A percentile compares a stretch with the other conserved stretches of the same genome.
These are phyloP conservation scores for Clostera curtula DNA, from an alignment of 2,888 invertebrate genomes.

Conservation along the genomic window DNA sequence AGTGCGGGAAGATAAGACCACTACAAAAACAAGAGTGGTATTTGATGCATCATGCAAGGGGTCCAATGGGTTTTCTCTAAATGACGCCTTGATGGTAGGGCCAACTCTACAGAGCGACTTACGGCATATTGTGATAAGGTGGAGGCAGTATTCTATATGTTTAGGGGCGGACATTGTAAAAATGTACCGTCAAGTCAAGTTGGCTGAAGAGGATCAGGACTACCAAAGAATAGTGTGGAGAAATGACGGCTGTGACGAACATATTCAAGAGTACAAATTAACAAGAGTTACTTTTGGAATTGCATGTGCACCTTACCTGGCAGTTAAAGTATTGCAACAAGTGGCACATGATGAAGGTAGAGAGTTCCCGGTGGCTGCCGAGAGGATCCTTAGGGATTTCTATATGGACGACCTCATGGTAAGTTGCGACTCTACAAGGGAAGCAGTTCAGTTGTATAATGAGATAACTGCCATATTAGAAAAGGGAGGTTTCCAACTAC, in stretches of 20 bases:
- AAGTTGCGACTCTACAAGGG: constrained; percentile 11
- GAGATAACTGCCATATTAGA: constrained; percentile 17
- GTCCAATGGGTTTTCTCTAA: constrained; percentile 11
- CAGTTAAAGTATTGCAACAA: constrained; percentile 20
- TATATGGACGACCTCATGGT: constrained; percentile 20
- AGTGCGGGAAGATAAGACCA: constrained; percentile 11
- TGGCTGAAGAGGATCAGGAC: constrained; percentile 1
- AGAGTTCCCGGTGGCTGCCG: constrained; percentile 8
- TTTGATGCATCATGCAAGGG: constrained; percentile 14
- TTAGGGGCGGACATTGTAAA: constrained; percentile 10
- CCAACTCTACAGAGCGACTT: constrained; percentile 11
- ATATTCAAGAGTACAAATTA: constrained; percentile 11
- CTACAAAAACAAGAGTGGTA: constrained; percentile 20
- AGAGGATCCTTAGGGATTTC: constrained; percentile 10
- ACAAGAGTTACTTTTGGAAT: constrained; percentile 18
- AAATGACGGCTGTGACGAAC: background rate
- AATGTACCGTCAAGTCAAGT: constrained; percentile 9
- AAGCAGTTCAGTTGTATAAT: constrained; percentile 9
- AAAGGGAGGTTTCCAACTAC: constrained; percentile 25
- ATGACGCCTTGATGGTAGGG: constrained; percentile 11
- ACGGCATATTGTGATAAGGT: constrained; percentile 9
- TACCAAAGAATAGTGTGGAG: constrained; percentile 12
- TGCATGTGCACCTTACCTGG: constrained; percentile 19
- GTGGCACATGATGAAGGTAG: constrained; percentile 18
- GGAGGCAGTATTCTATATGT: constrained; percentile 6